A percentile compares a stretch with the other conserved stretches of the same genome.
Conservation (phyloP, 2,797 vertebrate genomes). For the Acanthurus lineatus region DNA sequence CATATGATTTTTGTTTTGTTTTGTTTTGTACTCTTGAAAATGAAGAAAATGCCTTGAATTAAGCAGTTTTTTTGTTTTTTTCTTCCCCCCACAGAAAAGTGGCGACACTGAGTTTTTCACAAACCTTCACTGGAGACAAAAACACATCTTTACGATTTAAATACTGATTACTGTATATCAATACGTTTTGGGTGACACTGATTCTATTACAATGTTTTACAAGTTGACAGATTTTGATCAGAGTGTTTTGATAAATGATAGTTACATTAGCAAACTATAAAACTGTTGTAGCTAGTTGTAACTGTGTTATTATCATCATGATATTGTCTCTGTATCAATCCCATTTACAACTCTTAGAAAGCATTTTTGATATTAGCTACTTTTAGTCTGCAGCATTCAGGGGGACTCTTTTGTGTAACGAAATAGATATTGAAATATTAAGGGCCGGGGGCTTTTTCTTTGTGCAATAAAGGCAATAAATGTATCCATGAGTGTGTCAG, state of each 20-base stretch:
- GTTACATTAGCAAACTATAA: slow-evolving; percentile 7
- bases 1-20: neutral
- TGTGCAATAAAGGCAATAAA: slow-evolving; percentile 79
- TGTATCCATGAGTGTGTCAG: slow-evolving; percentile 6
- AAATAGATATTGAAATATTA: slow-evolving; percentile 26
- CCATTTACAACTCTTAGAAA: neutral
- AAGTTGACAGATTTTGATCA: slow-evolving; percentile 19
- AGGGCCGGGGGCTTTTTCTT: slow-evolving; percentile 79
- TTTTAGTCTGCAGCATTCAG: slow-evolving; percentile 16
- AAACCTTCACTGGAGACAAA: slow-evolving; percentile 10
- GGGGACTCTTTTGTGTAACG: slow-evolving; percentile 25
- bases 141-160: slow-evolving; percentile 1
- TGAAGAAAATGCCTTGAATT: neutral
- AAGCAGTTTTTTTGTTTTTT: neutral
- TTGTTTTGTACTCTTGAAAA: neutral
- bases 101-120: slow-evolving; percentile 74
- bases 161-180: slow-evolving; percentile 21
- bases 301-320: slow-evolving; percentile 11
- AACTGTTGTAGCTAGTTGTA: slow-evolving; percentile 1
- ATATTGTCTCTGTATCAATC: slow-evolving; percentile 18
- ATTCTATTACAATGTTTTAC: slow-evolving; percentile 29
- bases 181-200: slow-evolving; percentile 43
- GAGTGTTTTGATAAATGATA: slow-evolving; percentile 33
- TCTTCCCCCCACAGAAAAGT: slow-evolving; percentile 78
- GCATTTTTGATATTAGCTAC: slow-evolving; percentile 17